Conservation (phyloP, 2,888 invertebrate genomes). For the Eumerus sabulonum region DNA sequence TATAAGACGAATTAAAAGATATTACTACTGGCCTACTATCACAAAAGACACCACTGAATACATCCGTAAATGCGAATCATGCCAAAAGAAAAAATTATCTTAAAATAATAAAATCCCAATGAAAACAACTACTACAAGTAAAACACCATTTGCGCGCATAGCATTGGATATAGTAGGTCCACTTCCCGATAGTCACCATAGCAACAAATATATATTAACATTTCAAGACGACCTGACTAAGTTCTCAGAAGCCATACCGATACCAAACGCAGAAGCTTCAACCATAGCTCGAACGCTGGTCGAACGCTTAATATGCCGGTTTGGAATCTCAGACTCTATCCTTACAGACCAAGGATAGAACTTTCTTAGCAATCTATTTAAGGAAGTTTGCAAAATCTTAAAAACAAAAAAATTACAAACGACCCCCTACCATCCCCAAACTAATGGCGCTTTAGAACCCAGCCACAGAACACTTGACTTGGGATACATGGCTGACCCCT, state of each 20-base stretch:
- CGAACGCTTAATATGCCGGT: conserved; percentile 23
- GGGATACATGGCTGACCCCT: neutral
- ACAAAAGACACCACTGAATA: conserved; percentile 2
- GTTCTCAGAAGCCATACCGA: conserved; percentile 7
- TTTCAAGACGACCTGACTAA: neutral
- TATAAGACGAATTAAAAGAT: conserved; percentile 1
- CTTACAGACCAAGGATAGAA: conserved; percentile 40
- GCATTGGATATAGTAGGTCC: conserved; percentile 4
- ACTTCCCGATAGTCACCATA: neutral
- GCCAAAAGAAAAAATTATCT: conserved; percentile 2
- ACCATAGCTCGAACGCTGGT: conserved; percentile 27
- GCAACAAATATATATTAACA: neutral
- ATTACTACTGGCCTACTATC: conserved; percentile 14
- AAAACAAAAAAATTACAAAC: conserved; percentile 18
- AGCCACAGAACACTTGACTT: neutral
- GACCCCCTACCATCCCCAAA: conserved; percentile 6
- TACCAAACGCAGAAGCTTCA: conserved; percentile 39
- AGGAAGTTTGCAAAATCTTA: conserved; percentile 34
- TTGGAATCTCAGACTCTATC: conserved; percentile 23
- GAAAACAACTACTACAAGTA: conserved; percentile 1
- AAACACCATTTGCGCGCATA: conserved; percentile 2
- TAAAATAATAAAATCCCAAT: neutral
- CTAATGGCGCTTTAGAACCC: conserved; percentile 1
- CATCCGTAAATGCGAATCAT: conserved; percentile 17
- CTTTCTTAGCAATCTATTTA: conserved; percentile 61